Percentiles rank a stretch among this genome's conserved stretches.
Evolutionary conservation across 2,113 vertebrate genomes (phyloP).

Genomic region (Dinomys branickii): DNA sequence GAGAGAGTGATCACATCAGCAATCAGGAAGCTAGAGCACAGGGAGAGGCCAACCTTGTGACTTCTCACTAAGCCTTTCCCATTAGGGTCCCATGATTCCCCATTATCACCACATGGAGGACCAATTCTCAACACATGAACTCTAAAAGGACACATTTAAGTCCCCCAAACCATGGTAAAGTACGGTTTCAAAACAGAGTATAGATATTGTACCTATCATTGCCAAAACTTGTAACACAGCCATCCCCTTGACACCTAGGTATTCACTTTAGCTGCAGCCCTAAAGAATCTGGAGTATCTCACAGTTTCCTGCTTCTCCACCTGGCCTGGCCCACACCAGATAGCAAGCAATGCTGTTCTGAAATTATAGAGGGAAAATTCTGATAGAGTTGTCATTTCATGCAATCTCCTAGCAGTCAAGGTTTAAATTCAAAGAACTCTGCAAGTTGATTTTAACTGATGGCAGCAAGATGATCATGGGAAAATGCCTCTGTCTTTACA

Average conservation of each 20-base stretch:
- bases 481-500: background rate
- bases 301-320: background rate
- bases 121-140: background rate
- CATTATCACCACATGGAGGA: background rate
- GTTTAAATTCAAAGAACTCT: background rate
- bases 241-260: background rate
- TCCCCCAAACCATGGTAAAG: background rate
- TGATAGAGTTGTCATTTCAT: background rate
- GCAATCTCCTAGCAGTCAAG: background rate
- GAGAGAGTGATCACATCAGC: background rate
- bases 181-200: background rate
- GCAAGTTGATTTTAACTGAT: background rate
- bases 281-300: background rate
- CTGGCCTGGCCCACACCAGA: too few relatives aligned
- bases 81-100: background rate
- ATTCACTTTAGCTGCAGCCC: background rate
- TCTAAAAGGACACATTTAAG: background rate
- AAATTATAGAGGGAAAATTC: background rate
- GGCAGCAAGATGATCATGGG: background rate
- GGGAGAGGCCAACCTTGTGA: background rate
- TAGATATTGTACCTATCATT: background rate
- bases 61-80: background rate
- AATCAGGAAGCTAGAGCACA: background rate
- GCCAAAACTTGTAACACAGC: background rate
- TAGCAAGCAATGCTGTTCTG: background rate